These are phyloP conservation scores for Betta splendens DNA, from an alignment of 2,797 vertebrate genomes.

Conservation along the genomic window DNA sequence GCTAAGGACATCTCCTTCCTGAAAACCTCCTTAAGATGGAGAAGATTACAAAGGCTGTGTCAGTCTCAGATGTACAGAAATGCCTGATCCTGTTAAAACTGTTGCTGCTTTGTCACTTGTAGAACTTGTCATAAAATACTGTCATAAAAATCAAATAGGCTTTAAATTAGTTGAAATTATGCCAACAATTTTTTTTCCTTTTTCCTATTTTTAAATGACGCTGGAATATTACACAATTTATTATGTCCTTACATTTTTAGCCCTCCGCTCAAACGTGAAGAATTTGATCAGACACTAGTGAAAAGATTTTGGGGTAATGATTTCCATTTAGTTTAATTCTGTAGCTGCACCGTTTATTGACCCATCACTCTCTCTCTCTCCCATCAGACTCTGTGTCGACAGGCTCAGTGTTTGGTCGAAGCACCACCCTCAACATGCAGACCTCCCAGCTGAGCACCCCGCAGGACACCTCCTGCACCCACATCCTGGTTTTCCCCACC, in stretches of 20 bases:
- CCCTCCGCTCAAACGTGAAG: neutral
- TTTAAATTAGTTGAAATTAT: neutral
- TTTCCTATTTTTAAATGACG: neutral
- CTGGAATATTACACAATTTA: neutral
- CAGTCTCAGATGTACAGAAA: conserved; percentile 18
- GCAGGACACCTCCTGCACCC: conserved; percentile 98
- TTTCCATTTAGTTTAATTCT: neutral
- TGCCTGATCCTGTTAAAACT: neutral
- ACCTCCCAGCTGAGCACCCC: conserved; percentile 97
- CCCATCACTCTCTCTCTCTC: neutral
- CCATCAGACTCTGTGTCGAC: conserved; percentile 94
- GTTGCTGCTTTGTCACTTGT: neutral
- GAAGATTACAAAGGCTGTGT: conserved; percentile 45
- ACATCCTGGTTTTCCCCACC: conserved; percentile 98
- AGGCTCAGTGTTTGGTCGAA: conserved; percentile 96
- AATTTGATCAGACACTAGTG: neutral
- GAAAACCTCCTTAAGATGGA: conserved; percentile 42
- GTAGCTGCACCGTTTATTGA: conserved; percentile 4
- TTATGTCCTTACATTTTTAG: neutral
- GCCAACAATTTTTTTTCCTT: neutral
- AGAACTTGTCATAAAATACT: conserved; percentile 4
- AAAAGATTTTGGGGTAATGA: conserved; percentile 3
- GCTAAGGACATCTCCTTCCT: conserved; percentile 51
- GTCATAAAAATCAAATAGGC: neutral
- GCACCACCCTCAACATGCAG: conserved; percentile 98